These are phyloP conservation scores for Heliconius melpomene DNA, from an alignment of 1,140 invertebrate species.

Conservation along the genomic window DNA sequence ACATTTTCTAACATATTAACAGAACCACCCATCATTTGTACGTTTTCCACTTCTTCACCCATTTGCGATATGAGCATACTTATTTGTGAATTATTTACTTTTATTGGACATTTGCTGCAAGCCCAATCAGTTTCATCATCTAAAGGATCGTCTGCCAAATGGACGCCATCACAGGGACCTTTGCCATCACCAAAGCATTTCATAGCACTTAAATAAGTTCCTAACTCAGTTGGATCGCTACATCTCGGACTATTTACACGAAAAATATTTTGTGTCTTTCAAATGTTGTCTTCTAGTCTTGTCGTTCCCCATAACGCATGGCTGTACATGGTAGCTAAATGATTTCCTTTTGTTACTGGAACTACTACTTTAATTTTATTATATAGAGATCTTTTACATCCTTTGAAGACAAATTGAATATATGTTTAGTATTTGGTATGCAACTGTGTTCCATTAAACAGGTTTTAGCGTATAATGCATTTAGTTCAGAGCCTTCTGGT, in stretches of 20 bases:
- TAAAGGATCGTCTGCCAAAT: slow-evolving; percentile 86
- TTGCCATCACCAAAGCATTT: slow-evolving; percentile 84
- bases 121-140: slow-evolving; percentile 87
- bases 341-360: slow-evolving; percentile 85
- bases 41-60: slow-evolving; percentile 87
- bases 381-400: slow-evolving; percentile 79
- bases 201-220: slow-evolving; percentile 88
- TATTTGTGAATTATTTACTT: slow-evolving; percentile 74
- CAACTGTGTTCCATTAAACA: slow-evolving; percentile 90
- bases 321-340: slow-evolving; percentile 91
- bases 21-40: slow-evolving; percentile 82
- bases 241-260: slow-evolving; percentile 88
- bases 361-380: slow-evolving; percentile 85
- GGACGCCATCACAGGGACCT: slow-evolving; percentile 83
- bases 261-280: slow-evolving; percentile 90
- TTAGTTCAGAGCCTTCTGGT: slow-evolving; percentile 80
- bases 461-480: slow-evolving; percentile 85
- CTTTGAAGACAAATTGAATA: slow-evolving; percentile 81
- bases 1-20: slow-evolving; percentile 83
- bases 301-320: slow-evolving; percentile 92
- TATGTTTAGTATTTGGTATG: slow-evolving; percentile 87
- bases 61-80: slow-evolving; percentile 85
- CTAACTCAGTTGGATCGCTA: slow-evolving; percentile 88
- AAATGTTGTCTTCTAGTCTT: slow-evolving; percentile 89
- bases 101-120: slow-evolving; percentile 86